A percentile compares a stretch with the other conserved stretches of the same genome.
Evolutionary conservation across 2,797 vertebrate species (phyloP).

Genomic region (Ambastaia sidthimunki): DNA sequence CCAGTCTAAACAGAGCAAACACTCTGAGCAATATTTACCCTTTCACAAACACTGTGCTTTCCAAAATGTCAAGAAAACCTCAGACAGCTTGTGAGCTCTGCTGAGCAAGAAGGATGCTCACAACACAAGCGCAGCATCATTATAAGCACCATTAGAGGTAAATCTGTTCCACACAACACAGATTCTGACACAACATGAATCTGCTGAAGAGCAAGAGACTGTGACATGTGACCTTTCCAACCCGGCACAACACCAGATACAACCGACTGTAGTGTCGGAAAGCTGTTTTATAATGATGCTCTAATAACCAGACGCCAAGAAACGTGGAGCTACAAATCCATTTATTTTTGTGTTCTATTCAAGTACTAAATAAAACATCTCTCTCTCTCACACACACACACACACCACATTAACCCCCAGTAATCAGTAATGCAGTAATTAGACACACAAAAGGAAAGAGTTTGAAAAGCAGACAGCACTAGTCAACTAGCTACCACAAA

Average conservation of each 20-base stretch:
- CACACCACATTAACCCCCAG: too few relatives aligned
- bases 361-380: conserved; percentile 23
- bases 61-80: conserved; percentile 71
- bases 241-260: too few relatives aligned
- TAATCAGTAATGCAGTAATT: too few relatives aligned
- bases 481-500: too few relatives aligned
- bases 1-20: conserved; percentile 49
- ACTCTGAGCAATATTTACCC: conserved; percentile 69
- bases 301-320: conserved; percentile 10
- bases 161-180: not conserved
- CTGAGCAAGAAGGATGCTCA: conserved; percentile 55
- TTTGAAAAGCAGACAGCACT: too few relatives aligned
- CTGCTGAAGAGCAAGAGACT: conserved; percentile 24
- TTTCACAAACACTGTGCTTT: conserved; percentile 65
- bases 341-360: not conserved
- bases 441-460: too few relatives aligned
- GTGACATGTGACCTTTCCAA: conserved; percentile 52
- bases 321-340: not conserved
- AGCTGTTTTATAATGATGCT: conserved; percentile 2
- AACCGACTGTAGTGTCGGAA: not conserved
- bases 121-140: conserved; percentile 6
- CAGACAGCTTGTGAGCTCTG: conserved; percentile 51
- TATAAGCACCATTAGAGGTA: too few relatives aligned
- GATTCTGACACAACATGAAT: not conserved
- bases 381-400: too few relatives aligned